Percentiles rank a stretch among this genome's conserved stretches.
Conservation (phyloP, 2,888 invertebrate species). For the Ophion obscuratus region DNA sequence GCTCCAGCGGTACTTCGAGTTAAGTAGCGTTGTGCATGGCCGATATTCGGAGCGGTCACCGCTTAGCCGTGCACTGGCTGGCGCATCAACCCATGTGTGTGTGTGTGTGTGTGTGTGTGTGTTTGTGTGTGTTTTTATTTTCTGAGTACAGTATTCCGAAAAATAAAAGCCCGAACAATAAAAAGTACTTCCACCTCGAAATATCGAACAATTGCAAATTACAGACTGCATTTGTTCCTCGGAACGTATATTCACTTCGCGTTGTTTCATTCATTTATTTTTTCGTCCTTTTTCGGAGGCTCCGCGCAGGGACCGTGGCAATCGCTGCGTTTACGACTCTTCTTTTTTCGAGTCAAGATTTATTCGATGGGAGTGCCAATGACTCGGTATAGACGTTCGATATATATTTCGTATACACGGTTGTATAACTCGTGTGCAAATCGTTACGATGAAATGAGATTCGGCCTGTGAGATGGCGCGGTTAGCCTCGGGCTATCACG, state of each 20-base stretch:
- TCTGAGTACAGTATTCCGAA: not conserved
- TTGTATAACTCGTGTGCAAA: conserved; percentile 18
- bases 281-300: not conserved
- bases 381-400: not conserved
- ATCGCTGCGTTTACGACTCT: too few species aligned
- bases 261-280: not conserved
- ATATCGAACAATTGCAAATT: not conserved
- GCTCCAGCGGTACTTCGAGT: too few species aligned
- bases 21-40: too few species aligned
- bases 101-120: too few species aligned
- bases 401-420: conserved; percentile 5
- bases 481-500: conserved; percentile 83
- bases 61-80: too few species aligned
- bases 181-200: not conserved
- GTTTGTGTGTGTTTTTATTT: too few species aligned
- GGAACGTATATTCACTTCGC: too few species aligned
- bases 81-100: too few species aligned
- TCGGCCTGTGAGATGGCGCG: conserved; percentile 67
- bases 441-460: conserved; percentile 33
- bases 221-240: not conserved
- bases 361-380: conserved; percentile 24
- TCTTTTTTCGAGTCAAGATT: not conserved
- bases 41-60: too few species aligned
- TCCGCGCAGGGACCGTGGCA: too few species aligned
- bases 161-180: not conserved